Evolutionary conservation across 2,888 invertebrate genomes (phyloP), one percentile per base, ranked within the genome.

Genomic region (Meteorus colon): DNA sequence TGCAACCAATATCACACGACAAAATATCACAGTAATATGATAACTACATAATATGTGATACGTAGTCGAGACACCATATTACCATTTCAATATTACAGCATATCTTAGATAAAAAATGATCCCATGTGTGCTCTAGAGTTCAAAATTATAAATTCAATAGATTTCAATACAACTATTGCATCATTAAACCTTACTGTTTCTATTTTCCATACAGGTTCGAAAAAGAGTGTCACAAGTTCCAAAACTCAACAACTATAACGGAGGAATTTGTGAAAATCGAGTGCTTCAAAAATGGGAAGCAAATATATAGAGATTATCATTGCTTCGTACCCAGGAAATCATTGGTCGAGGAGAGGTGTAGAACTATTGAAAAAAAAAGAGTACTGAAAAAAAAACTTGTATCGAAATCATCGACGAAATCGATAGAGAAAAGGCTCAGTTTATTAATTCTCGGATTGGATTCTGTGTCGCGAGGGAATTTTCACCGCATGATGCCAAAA

Each of bases 391-490:
- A 66, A 77, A 67, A 70, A 69, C n/a, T 71, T n/a, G 1, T n/a
- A 63, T 16, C 48, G 37, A 12, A 24, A 73, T 37, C 2, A 24
- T 55, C 19, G 73, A 82, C 63, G 80, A 85, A 10, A 19, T 19
- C 6, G 10, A 55, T 6, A 8, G 85, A 86, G n/a, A 81, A 88
- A 2, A 82, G 84, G 74, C 90, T 94, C 67, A 96, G 95, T 81
- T 92, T 98, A 0, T 91, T 97, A 78, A 90, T 97, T 45, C 89
- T 97, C 78, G 97, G 97, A 10, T 90, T 97, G 65, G 97, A 97
- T 87, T 94, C 96, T 12, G 92, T 97, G 34, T 97, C 97, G 0
- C 92, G 97, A 81, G 90, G 96, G 79, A 97, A 97, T 89, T 94
- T 97, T 82, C 93, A 95, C 79, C 92, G 97, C 63, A 95, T 95